Conservation (phyloP, 2,888 invertebrate genomes). For the Drosophila paranaensis region DNA sequence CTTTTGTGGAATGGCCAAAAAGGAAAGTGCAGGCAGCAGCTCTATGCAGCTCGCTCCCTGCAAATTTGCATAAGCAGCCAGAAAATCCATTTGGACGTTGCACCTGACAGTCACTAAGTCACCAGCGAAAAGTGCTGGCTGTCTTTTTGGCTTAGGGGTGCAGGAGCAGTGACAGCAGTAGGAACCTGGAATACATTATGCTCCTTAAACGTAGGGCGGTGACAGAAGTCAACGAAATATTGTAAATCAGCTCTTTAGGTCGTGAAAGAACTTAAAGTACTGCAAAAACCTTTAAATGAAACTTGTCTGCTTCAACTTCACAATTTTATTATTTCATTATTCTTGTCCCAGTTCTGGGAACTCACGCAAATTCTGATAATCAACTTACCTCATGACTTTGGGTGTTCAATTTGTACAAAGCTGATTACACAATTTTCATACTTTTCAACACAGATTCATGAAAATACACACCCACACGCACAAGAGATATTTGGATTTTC, state of each 20-base stretch:
- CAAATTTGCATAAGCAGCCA: conserved; percentile 63
- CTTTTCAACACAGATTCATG: conserved; percentile 5
- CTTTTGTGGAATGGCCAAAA: conserved; percentile 41
- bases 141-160: conserved; percentile 20
- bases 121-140: conserved; percentile 35
- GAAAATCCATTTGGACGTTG: conserved; percentile 47
- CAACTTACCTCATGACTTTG: conserved; percentile 42
- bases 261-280: conserved; percentile 26
- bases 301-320: conserved; percentile 14
- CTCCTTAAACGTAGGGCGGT: conserved; percentile 18
- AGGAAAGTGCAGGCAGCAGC: conserved; percentile 31
- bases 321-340: conserved; percentile 12
- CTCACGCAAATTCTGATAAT: conserved; percentile 27
- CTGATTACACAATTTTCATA: conserved; percentile 46
- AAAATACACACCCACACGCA: conserved; percentile 16
- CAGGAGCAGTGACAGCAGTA: not conserved
- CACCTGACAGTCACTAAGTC: conserved; percentile 34
- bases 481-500: conserved; percentile 17
- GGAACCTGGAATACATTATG: conserved; percentile 45
- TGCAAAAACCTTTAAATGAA: conserved; percentile 26
- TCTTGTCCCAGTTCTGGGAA: conserved; percentile 16
- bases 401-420: conserved; percentile 47
- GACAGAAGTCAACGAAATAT: conserved; percentile 32
- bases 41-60: not conserved
- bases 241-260: conserved; percentile 9